These are phyloP conservation scores for Melanerpes formicivorus DNA, from an alignment of 2,113 vertebrate genomes.

Conservation along the genomic window DNA sequence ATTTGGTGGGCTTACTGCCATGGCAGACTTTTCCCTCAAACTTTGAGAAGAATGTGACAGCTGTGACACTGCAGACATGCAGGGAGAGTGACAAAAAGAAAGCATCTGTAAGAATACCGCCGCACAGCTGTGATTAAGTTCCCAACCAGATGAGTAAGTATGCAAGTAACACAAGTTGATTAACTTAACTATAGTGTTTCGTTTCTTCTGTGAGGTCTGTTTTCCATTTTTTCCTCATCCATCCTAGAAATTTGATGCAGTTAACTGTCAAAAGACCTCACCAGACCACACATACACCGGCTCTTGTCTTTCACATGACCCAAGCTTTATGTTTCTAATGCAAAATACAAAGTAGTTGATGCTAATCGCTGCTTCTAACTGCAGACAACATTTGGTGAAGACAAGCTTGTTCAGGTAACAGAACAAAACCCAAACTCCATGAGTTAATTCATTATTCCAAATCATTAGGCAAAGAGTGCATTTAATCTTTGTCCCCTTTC, in stretches of 20 bases:
- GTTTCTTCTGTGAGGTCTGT: not conserved
- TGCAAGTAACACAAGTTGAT: not conserved
- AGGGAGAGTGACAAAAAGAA: not conserved
- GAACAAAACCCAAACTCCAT: constrained; percentile 3
- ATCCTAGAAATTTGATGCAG: not conserved
- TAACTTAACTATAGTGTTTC: not conserved
- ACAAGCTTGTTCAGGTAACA: constrained; percentile 12
- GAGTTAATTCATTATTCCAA: constrained; percentile 19
- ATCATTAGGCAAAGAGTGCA: not conserved
- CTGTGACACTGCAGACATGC: not conserved
- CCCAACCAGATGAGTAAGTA: not conserved
- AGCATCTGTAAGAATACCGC: not conserved
- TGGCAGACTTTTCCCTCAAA: not conserved
- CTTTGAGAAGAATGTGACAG: not conserved
- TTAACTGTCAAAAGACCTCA: not conserved
- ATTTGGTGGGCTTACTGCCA: not conserved
- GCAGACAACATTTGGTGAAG: not conserved
- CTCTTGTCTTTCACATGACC: not conserved
- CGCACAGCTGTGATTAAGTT: not conserved
- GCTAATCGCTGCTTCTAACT: not conserved
- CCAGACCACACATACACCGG: not conserved
- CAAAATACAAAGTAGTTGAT: not conserved
- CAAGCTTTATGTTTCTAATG: not conserved
- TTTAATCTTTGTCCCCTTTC: constrained; percentile 27
- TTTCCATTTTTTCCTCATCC: not conserved